These are phyloP conservation scores for Bagarius yarrelli DNA, from an alignment of 2,113 vertebrate genomes.

Conservation along the genomic window DNA sequence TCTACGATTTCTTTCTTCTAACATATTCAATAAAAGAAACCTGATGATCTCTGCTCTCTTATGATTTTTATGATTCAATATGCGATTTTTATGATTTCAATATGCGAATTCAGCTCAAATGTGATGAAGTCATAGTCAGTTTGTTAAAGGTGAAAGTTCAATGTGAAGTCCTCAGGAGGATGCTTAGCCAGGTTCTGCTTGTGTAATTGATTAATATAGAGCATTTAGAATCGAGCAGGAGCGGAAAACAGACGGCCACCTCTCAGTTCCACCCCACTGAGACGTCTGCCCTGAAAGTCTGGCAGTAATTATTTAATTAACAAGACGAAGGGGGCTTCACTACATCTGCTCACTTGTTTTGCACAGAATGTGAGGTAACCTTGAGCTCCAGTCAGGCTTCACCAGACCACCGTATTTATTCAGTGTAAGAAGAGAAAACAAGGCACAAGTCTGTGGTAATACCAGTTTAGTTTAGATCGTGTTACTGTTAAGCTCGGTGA, in stretches of 20 bases:
- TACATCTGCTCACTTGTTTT: conserved; percentile 68
- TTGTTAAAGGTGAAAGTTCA: conserved; percentile 44
- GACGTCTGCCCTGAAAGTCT: conserved; percentile 61
- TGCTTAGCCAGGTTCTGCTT: conserved; percentile 60
- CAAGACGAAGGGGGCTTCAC: conserved; percentile 66
- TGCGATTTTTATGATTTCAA: not conserved
- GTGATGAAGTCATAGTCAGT: conserved; percentile 37
- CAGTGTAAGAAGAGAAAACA: conserved; percentile 25
- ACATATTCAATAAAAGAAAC: not conserved
- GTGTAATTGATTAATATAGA: conserved; percentile 68
- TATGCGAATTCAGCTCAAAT: not conserved
- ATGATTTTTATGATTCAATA: too few species aligned
- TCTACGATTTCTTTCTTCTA: not conserved
- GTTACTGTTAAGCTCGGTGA: too few species aligned
- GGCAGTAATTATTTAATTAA: conserved; percentile 74
- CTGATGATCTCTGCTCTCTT: not conserved
- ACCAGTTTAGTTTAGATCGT: not conserved
- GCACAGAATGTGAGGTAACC: conserved; percentile 66
- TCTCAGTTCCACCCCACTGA: conserved; percentile 58
- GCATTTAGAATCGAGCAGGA: conserved; percentile 62
- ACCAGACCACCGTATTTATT: conserved; percentile 51
- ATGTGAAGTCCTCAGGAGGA: conserved; percentile 48
- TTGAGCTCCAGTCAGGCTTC: conserved; percentile 61
- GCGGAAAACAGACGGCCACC: conserved; percentile 65
- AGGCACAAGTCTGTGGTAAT: conserved; percentile 6